Evolutionary conservation across 2,797 vertebrate genomes (phyloP), one percentile per base, ranked within the genome.

Genomic region (Sebastes flavidus): DNA sequence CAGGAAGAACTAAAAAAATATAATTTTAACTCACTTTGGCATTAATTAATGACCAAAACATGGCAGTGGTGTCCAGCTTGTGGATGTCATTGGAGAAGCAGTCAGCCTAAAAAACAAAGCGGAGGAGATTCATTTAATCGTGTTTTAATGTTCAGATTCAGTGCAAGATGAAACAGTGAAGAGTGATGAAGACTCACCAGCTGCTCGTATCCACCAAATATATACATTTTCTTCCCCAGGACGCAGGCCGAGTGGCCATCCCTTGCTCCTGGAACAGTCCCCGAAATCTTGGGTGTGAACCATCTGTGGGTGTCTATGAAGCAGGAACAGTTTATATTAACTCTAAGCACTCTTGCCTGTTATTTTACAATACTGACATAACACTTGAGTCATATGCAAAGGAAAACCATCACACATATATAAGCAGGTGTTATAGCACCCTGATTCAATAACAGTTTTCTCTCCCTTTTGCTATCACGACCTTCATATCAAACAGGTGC

Each of bases 31-130:
- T 96, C 84, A 99, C 99, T 95, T 96, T 97, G 63, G 97, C 96
- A 82, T 97, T 97, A 79, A 99, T 96, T 89, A 99, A 94, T 49
- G 97, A 97, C 99, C 99, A 99, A 16, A 85, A 95, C 98, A 99
- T 98, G 90, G 92, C 96, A 83, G 92, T 96, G 80, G 97, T 98
- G 90, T 99, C 98, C 94, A 99, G 86, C 90, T 97, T 98, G 93
- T 99, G 98, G 87, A 99, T 99, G 83, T 99, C 99, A 30, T 99
- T 99, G 81, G 99, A 99, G 95, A 99, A 99, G 94, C 99, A 99
- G 95, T 99, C 99, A 4, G 98, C 99, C 99, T 99, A 92, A 54
- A 92, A 82, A 73, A 42, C 49, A 84, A 56, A 24, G 60, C 30
- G 86, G 18, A 73, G 24, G 18, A 81, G 25, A 80, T 60, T 1